Evolutionary conservation across 2,113 vertebrate species (phyloP), one percentile per base, ranked within the genome.

Genomic region (Archilochus colubris): DNA sequence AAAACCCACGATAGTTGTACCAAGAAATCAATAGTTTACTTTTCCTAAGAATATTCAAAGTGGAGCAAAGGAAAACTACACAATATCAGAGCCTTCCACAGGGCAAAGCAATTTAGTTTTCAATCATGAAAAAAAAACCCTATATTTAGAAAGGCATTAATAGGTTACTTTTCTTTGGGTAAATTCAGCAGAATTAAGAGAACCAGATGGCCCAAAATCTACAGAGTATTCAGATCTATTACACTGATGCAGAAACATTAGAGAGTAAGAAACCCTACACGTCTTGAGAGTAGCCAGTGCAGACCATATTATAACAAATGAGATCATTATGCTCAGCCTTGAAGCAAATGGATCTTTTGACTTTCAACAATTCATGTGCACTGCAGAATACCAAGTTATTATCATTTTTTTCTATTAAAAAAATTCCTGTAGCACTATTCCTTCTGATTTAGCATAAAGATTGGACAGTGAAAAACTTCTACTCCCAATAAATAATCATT

Each of bases 141-240:
- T 90, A 46, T 89, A 86, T 93, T 91, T 94, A 95, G 87, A 68
- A 94, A 90, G 62, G 55, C 51, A 46, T 40, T 40, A 86, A 93
- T 40, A 70, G 0, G 2, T 90, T 88, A 88, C 73, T 93, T 92
- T 93, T 94, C 66, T 95, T 81, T 82, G 68, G 73, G 44, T 84
- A 94, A 95, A 94, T 88, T 84, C 69, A 95, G 72, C 0, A 0
- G 69, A 96, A 94, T 79, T 92, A 87, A 93, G 77, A 86, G 54
- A 90, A 93, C 53, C 92, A 95, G 90, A 95, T 92, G 86, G 92
- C 54, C 66, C 62, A 79, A 43, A 73, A 88, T 88, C 93, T 95
- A 51, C 12, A 27, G 76, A 84, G 44, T 62, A 83, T 54, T 91
- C 69, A 90, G 82, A 85, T 90, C 88, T 90, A 84, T 94, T 89